A percentile compares a stretch with the other conserved stretches of the same genome.
These are phyloP conservation scores for Petrocephalus schoutedeni DNA, from an alignment of 2,797 vertebrate species.

Conservation along the genomic window DNA sequence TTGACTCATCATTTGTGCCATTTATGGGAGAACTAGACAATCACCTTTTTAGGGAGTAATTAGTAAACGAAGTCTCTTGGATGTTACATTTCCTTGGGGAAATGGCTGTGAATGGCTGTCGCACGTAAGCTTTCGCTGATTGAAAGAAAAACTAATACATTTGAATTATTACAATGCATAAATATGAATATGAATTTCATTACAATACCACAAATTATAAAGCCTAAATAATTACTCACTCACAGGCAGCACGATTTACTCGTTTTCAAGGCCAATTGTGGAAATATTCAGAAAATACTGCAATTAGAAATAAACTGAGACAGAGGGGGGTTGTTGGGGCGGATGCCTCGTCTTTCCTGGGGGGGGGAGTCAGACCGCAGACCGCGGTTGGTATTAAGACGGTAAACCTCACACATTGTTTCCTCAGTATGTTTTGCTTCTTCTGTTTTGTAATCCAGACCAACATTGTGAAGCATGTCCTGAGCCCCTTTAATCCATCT, in stretches of 20 bases:
- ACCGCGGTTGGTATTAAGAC: background rate
- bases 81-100: background rate
- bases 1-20: background rate
- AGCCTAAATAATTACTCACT: background rate
- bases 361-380: background rate
- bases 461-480: background rate
- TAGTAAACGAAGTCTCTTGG: background rate
- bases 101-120: background rate
- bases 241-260: background rate
- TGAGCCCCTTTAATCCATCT: background rate
- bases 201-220: background rate
- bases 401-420: slow-evolving; percentile 8
- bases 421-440: background rate
- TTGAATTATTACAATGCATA: background rate
- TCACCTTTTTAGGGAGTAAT: background rate
- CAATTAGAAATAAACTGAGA: slow-evolving; percentile 3
- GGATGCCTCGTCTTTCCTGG: background rate
- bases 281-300: background rate
- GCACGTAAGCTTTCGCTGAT: background rate
- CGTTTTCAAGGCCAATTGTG: background rate
- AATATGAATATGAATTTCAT: background rate
- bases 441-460: background rate
- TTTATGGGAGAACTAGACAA: background rate
- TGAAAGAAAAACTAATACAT: background rate
- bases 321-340: background rate